phyloP scores from a whole-genome alignment of 92 coral and sea anemone genomes.

The Epizoanthus illoricatus region DNA sequence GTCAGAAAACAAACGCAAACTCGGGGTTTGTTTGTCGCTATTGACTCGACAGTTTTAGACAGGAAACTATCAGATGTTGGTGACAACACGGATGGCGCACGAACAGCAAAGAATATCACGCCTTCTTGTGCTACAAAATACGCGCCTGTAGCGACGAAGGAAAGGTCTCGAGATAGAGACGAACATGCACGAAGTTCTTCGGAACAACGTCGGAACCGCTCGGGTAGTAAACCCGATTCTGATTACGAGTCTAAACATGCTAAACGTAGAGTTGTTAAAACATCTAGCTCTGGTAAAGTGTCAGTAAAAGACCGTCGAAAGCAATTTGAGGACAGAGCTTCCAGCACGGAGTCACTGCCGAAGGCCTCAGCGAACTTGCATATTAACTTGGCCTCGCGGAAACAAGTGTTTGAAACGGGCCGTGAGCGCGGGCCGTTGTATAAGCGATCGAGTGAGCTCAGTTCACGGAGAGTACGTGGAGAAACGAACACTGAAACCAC shows the following conservation, averaged over 20 bases:
- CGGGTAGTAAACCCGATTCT: conserved; percentile 10
- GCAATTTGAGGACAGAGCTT: conserved; percentile 61
- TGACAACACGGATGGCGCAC: not conserved
- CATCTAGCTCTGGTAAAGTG: conserved; percentile 41
- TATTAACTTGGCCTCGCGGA: conserved; percentile 67
- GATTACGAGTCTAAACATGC: conserved; percentile 1
- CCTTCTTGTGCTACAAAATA: not conserved
- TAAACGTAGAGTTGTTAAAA: conserved; percentile 23
- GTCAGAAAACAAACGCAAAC: not conserved
- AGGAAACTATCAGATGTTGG: conserved; percentile 27
- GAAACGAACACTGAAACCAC: conserved; percentile 42
- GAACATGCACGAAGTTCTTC: not conserved
- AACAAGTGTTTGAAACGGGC: conserved; percentile 69
- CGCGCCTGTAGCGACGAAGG: not conserved
- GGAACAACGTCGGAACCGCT: not conserved
- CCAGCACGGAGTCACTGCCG: conserved; percentile 29
- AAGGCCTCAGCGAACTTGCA: conserved; percentile 36
- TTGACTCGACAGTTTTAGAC: conserved; percentile 32
- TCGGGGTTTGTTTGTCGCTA: conserved; percentile 20
- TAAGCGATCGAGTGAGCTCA: conserved; percentile 61
- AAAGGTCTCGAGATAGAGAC: not conserved
- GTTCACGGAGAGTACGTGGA: conserved; percentile 42
- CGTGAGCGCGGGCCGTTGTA: conserved; percentile 45
- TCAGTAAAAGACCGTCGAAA: conserved; percentile 84
- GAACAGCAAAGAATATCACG: not conserved